Percentiles rank a stretch among this genome's conserved stretches.
Conservation (phyloP, 2,113 vertebrate species). For the Syngnathus floridae region DNA sequence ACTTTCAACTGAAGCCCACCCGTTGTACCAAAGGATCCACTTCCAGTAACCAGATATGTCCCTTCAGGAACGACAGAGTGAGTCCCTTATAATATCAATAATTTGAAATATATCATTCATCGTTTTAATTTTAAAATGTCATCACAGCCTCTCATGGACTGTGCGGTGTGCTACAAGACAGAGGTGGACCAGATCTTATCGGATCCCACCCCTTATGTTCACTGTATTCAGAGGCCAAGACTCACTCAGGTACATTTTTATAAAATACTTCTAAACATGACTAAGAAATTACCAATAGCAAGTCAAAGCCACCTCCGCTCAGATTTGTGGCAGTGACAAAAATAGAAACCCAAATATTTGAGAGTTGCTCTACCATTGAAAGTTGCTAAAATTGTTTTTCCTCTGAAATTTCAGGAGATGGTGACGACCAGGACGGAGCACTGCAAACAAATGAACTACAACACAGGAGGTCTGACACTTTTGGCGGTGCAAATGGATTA, state of each 20-base stretch:
- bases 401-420: conserved; percentile 44
- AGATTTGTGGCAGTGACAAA: too few species aligned
- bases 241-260: conserved; percentile 53
- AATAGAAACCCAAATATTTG: too few species aligned
- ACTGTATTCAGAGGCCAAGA: conserved; percentile 67
- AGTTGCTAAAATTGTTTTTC: background rate
- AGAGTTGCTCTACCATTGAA: too few species aligned
- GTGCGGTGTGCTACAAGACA: conserved; percentile 66
- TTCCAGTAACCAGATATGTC: conserved; percentile 26
- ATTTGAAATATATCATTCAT: background rate
- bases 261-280: too few species aligned
- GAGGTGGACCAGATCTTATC: conserved; percentile 27
- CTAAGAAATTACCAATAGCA: too few species aligned
- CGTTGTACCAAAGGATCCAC: conserved; percentile 51
- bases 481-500: conserved; percentile 30
- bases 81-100: conserved; percentile 17
- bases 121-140: background rate
- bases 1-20: conserved; percentile 66
- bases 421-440: conserved; percentile 28
- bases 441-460: conserved; percentile 57
- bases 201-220: conserved; percentile 56
- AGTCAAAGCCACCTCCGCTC: too few species aligned
- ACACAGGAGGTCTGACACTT: conserved; percentile 54
- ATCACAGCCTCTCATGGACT: conserved; percentile 69
- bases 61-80: conserved; percentile 65